A percentile compares a stretch with the other conserved stretches of the same genome.
Evolutionary conservation across 2,888 invertebrate genomes (phyloP).

Genomic region (Sepioteuthis lessoniana): DNA sequence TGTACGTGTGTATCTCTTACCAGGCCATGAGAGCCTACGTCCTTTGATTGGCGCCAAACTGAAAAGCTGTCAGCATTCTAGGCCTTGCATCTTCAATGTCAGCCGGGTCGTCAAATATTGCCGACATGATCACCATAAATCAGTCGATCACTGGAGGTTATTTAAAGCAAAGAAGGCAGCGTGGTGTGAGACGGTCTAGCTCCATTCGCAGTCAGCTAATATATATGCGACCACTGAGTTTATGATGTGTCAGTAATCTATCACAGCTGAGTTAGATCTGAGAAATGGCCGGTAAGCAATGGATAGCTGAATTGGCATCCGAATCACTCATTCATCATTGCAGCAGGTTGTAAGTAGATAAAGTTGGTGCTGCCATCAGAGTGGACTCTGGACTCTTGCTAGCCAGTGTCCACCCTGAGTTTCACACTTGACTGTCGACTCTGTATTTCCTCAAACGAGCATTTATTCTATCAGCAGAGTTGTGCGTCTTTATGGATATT

Average conservation of each 20-base stretch:
- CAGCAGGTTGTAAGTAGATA: neutral
- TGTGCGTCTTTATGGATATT: neutral
- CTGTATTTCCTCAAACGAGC: neutral
- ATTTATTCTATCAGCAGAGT: neutral
- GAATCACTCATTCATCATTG: neutral
- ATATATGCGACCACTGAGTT: neutral
- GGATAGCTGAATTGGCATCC: neutral
- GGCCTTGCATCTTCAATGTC: neutral
- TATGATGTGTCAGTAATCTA: conserved; percentile 33
- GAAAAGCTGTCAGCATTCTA: neutral
- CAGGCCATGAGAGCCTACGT: neutral
- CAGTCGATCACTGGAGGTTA: neutral
- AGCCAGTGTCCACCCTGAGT: neutral
- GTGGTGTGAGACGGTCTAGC: neutral
- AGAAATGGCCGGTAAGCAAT: neutral
- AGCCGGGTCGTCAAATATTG: conserved; percentile 3
- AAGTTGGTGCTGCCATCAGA: neutral
- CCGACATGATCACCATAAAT: conserved; percentile 33
- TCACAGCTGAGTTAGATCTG: neutral
- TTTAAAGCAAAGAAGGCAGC: neutral
- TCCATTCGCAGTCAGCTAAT: neutral
- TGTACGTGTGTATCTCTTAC: neutral
- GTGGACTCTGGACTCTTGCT: neutral
- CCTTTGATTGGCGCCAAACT: neutral
- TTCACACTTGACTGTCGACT: neutral